Base-by-base conservation (phyloP, 2,888 invertebrate species). In the Aleiodes leptofemur region DNA sequence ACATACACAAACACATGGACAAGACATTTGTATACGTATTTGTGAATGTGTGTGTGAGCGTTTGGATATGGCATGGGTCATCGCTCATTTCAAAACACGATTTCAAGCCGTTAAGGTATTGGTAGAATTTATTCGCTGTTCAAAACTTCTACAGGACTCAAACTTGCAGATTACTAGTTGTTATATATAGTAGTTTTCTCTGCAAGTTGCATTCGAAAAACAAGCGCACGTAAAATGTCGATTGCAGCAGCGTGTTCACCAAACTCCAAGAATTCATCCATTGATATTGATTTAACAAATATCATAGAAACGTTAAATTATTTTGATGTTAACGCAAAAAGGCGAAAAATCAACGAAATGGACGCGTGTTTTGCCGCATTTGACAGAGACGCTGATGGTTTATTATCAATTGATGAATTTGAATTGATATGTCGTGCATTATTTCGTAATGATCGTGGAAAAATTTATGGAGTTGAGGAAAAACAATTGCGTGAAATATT, bases 301-400 rank as follows among this genome's bases (percentile, higher is more conserved):
- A 69, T 74, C 83, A 77, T 83, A 70, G 85, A 81, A 83, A 85
- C 86, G 91, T 92, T 86, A 91, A 92, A 89, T 57, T 68, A 50
- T 57, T 29, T 43, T 90, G 84, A 91, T 91, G 90, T 91, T 68
- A 51, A 71, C 66, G 51, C 59, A 57, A 78, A 53, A 71, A 70
- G 57, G 72, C 76, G 61, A 9, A 55, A 61, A 51, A 70, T 31
- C 55, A 70, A 38, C 43, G 73, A 76, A 50, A 96, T 97, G 96
- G 96, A 97, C 91, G 96, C 96, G 87, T 97, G 97, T 91, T 96
- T 96, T 90, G 94, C 94, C 85, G 96, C 96, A 82, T 97, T 97
- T 90, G 96, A 97, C 90, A 96, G 96, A 90, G 96, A 97, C 91
- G 94, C 95, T 95, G 96, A 97, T 90, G 96, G 95, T 77, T 93